Percentiles rank a stretch among this genome's conserved stretches.
phyloP scores from a whole-genome alignment of 2,888 invertebrate genomes.

The Metopia argyrocephala region DNA sequence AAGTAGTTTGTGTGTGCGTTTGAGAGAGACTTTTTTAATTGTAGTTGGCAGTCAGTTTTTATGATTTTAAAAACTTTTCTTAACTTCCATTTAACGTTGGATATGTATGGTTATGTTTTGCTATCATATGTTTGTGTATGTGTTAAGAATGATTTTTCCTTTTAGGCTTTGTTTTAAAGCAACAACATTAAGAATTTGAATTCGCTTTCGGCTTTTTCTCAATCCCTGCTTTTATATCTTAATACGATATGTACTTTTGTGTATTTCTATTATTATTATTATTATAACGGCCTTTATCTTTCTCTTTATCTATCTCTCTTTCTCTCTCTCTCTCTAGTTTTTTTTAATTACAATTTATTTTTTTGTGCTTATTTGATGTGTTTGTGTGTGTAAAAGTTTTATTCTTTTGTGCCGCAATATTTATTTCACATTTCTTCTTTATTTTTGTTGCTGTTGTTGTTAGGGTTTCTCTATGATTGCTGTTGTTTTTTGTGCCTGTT shows the following conservation, averaged over 20 bases:
- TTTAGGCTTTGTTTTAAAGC: no score
- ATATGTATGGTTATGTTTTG: slow-evolving; percentile 38
- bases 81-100: slow-evolving; percentile 19
- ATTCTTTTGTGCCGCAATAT: neutral
- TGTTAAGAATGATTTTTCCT: neutral
- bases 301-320: neutral
- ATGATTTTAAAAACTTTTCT: slow-evolving; percentile 25
- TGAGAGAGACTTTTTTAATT: slow-evolving; percentile 48
- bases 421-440: neutral
- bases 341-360: slow-evolving; percentile 40
- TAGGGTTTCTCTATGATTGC: slow-evolving; percentile 12
- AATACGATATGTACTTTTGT: slow-evolving; percentile 45
- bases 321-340: neutral
- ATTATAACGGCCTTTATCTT: slow-evolving; percentile 17
- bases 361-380: slow-evolving; percentile 17
- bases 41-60: slow-evolving; percentile 46
- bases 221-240: slow-evolving; percentile 19
- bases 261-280: neutral
- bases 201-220: neutral
- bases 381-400: neutral
- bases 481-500: slow-evolving; percentile 24
- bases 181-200: slow-evolving; percentile 3
- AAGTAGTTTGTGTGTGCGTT: neutral
- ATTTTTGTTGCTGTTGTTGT: neutral
- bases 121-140: neutral